Evolutionary conservation across 2,888 invertebrate genomes (phyloP).

Genomic region (Troilus luridus): DNA sequence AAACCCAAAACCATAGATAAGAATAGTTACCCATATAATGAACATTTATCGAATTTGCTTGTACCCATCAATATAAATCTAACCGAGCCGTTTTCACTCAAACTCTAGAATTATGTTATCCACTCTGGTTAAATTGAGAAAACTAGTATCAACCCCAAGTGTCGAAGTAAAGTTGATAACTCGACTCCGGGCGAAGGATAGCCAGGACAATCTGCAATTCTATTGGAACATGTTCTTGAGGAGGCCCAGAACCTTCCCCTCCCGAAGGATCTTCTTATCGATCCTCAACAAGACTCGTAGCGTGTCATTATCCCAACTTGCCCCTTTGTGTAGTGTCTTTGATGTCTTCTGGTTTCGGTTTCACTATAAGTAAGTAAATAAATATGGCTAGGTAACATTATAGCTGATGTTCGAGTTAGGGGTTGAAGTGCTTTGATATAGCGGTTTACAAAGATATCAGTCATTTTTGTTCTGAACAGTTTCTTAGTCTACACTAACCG

Average conservation of each 20-base stretch:
- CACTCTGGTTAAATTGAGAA: not conserved
- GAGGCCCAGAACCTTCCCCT: not conserved
- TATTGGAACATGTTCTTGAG: not conserved
- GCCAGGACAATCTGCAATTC: conserved; percentile 3
- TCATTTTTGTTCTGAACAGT: not conserved
- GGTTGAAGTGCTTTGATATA: not conserved
- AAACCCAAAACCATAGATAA: too few relatives aligned
- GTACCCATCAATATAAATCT: too few relatives aligned
- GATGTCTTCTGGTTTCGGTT: not conserved
- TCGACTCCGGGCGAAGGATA: not conserved
- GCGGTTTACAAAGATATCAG: not conserved
- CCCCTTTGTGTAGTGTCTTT: not conserved
- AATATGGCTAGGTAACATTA: not conserved
- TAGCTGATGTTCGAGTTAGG: not conserved
- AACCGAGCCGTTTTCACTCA: too few relatives aligned
- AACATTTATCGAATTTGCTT: too few relatives aligned
- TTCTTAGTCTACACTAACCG: too few relatives aligned
- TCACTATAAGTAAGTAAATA: not conserved
- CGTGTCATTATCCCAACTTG: not conserved
- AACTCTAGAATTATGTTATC: too few relatives aligned
- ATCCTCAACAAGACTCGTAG: not conserved
- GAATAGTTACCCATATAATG: too few relatives aligned
- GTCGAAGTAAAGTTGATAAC: not conserved
- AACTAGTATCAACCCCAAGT: not conserved
- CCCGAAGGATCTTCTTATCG: not conserved